Evolutionary conservation across 1,140 invertebrate species (phyloP).

Genomic region (Eriocheir sinensis): DNA sequence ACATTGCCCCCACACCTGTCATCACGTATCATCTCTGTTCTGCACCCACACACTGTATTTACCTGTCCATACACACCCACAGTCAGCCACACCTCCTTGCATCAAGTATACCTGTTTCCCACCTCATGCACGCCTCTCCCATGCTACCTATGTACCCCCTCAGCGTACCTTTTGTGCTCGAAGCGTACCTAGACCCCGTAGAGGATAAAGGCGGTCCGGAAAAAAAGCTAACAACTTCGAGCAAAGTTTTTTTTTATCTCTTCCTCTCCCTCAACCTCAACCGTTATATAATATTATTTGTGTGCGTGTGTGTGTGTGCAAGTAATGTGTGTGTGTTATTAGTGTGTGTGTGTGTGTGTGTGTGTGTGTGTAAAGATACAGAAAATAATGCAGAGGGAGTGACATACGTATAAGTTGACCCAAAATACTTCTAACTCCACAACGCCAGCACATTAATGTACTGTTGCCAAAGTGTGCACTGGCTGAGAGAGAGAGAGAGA

Average conservation of each 20-base stretch:
- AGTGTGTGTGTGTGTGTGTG: neutral
- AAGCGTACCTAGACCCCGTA: no score
- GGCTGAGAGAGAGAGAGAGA: no score
- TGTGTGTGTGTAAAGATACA: neutral
- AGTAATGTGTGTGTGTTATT: constrained; percentile 45
- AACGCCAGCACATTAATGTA: no score
- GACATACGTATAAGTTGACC: no score
- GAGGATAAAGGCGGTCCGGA: no score
- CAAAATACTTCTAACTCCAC: no score
- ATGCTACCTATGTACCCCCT: neutral
- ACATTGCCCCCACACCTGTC: neutral
- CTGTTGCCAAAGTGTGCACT: no score
- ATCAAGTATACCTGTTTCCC: no score
- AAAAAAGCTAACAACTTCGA: no score
- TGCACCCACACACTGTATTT: neutral
- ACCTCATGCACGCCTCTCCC: neutral
- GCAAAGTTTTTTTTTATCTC: neutral
- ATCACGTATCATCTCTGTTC: neutral
- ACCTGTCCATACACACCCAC: constrained; percentile 10
- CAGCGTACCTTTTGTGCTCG: neutral
- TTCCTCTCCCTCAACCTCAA: neutral
- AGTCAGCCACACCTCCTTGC: no score
- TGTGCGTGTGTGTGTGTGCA: neutral
- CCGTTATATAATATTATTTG: neutral
- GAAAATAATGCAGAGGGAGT: no score